Evolutionary conservation across 2,888 invertebrate genomes (phyloP).

Genomic region (Erebia ligea): DNA sequence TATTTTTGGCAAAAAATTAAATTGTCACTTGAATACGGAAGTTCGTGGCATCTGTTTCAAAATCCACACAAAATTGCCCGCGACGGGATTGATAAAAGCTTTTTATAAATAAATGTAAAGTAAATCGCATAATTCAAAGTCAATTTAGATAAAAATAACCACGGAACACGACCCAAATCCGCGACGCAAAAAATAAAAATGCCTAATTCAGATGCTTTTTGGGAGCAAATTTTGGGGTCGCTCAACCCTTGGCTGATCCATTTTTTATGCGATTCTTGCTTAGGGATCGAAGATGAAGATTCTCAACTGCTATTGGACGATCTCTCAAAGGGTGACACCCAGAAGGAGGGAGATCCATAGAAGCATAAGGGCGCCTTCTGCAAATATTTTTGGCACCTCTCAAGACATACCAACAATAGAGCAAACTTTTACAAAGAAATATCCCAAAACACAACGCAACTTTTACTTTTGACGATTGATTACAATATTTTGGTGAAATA

Average conservation of each 20-base stretch:
- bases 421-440: neutral
- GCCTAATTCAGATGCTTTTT: slow-evolving; percentile 46
- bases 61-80: neutral
- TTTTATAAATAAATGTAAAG: neutral
- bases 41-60: no score
- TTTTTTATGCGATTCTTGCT: slow-evolving; percentile 62
- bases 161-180: slow-evolving; percentile 29
- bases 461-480: neutral
- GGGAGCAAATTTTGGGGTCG: slow-evolving; percentile 47
- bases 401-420: slow-evolving; percentile 4
- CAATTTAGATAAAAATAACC: slow-evolving; percentile 21
- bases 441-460: neutral
- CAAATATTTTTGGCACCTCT: slow-evolving; percentile 35
- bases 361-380: slow-evolving; percentile 52
- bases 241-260: slow-evolving; percentile 55
- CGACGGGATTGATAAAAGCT: no score
- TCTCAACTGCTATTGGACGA: slow-evolving; percentile 65
- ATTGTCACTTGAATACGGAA: no score
- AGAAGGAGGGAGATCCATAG: slow-evolving; percentile 43
- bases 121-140: slow-evolving; percentile 14
- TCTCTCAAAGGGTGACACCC: slow-evolving; percentile 62
- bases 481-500: neutral
- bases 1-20: neutral
- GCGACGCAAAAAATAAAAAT: slow-evolving; percentile 37
- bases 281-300: slow-evolving; percentile 55